A percentile compares a stretch with the other conserved stretches of the same genome.
Evolutionary conservation across 2,888 invertebrate genomes (phyloP).

Genomic region (Drosophila tanythrix): DNA sequence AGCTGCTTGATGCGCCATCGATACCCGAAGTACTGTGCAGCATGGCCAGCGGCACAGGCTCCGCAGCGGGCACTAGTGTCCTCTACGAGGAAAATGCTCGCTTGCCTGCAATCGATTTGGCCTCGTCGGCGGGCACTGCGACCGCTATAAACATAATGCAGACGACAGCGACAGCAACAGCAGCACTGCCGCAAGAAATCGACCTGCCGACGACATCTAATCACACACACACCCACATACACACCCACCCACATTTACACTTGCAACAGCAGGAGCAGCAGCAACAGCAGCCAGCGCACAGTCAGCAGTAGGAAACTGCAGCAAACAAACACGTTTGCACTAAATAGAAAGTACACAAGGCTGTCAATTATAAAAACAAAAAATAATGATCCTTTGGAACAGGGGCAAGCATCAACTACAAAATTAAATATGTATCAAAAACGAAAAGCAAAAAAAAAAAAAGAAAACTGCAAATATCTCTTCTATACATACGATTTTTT

Average conservation of each 20-base stretch:
- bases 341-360: slow-evolving; percentile 49
- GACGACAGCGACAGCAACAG: slow-evolving; percentile 34
- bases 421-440: slow-evolving; percentile 53
- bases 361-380: slow-evolving; percentile 54
- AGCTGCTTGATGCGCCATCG: slow-evolving; percentile 80
- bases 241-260: slow-evolving; percentile 74
- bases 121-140: slow-evolving; percentile 81
- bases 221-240: slow-evolving; percentile 61
- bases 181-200: slow-evolving; percentile 48
- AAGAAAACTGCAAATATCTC: slow-evolving; percentile 41
- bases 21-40: slow-evolving; percentile 63
- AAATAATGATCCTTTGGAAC: slow-evolving; percentile 32
- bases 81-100: slow-evolving; percentile 71
- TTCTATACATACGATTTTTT: slow-evolving; percentile 7
- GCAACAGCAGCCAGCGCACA: slow-evolving; percentile 55
- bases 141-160: slow-evolving; percentile 68
- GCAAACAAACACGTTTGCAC: slow-evolving; percentile 52
- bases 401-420: slow-evolving; percentile 44
- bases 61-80: not conserved
- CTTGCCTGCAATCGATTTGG: slow-evolving; percentile 74
- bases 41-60: slow-evolving; percentile 32
- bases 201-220: slow-evolving; percentile 66
- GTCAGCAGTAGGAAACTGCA: slow-evolving; percentile 59
- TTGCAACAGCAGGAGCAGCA: slow-evolving; percentile 67
- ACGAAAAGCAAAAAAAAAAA: slow-evolving; percentile 33